Evolutionary conservation across 2,113 vertebrate species (phyloP), one percentile per base, ranked within the genome.

Genomic region (Oplegnathus fasciatus): DNA sequence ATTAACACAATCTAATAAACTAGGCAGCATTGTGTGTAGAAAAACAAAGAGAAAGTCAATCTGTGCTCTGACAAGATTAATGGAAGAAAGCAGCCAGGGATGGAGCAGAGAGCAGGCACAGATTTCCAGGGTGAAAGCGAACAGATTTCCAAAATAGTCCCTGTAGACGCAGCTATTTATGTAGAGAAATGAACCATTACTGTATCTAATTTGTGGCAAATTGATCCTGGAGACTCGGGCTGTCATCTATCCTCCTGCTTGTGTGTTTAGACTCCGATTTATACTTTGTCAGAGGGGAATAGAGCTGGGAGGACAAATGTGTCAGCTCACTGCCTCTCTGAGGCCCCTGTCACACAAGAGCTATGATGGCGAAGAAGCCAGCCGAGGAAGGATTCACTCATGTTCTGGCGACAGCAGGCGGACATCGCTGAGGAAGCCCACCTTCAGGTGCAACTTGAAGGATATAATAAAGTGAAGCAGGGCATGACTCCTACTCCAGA

Each of bases 121-220:
- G 60, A 85, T 79, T 89, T 88, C 62, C 57, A 69, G 86, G 40
- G 71, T 82, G 69, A 85, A 75, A 84, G 80, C 20, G 48, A 88
- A 64, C 81, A 78, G 82, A 83, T 90, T 89, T 90, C 68, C 82
- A 86, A 93, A 93, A 85, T 77, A 77, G 58, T 90, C 91, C 84
- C 89, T 4, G 54, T 37, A 46, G 88, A 85, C 68, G 62, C 84
- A 78, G 40, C 83, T 92, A 88, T 94, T 93, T 94, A 92, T 91
- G 85, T 86, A 81, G 81, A 89, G 88, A 94, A 95, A 94, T 94
- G 84, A 95, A 83, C 88, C 92, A 90, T 93, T 92, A 87, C 93
- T 90, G 89, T 85, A 93, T 89, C 89, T 95, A 91, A 95, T 95
- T 94, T 92, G 89, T 87, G 82, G 88, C 75, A 91, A 91, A 93